Evolutionary conservation across 2,888 invertebrate genomes (phyloP).

Genomic region (Agrochola lota): DNA sequence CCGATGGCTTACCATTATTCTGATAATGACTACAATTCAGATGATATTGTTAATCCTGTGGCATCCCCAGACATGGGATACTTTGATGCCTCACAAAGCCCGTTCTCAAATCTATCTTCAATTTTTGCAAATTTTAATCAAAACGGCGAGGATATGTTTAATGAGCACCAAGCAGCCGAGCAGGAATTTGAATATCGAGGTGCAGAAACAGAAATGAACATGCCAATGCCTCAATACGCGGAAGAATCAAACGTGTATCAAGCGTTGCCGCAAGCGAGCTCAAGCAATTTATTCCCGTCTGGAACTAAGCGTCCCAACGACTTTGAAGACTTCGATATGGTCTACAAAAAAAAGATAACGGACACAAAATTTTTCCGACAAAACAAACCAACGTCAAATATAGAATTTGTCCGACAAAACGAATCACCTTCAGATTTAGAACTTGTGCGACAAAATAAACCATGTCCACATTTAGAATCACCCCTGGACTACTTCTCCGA

Average conservation of each 20-base stretch:
- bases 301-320: slow-evolving; percentile 70
- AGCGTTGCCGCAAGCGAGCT: slow-evolving; percentile 37
- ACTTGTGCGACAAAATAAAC: background rate
- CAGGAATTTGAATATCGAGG: background rate
- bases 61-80: slow-evolving; percentile 25
- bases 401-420: background rate
- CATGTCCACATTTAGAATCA: slow-evolving; percentile 29
- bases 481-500: slow-evolving; percentile 71
- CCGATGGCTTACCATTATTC: background rate
- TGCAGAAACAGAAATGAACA: background rate
- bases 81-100: slow-evolving; percentile 36
- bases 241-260: slow-evolving; percentile 13
- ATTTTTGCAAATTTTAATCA: slow-evolving; percentile 21
- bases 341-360: slow-evolving; percentile 68
- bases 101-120: slow-evolving; percentile 28
- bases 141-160: background rate
- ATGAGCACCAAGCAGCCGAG: background rate
- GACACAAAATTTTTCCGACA: slow-evolving; percentile 32
- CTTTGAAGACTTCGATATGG: slow-evolving; percentile 55
- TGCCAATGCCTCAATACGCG: background rate
- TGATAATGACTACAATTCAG: slow-evolving; percentile 16
- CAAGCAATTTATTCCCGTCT: slow-evolving; percentile 17
- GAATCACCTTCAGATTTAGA: background rate
- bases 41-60: slow-evolving; percentile 7
- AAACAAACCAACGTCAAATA: background rate